These are phyloP conservation scores for Microcebus lehilahytsara DNA, from an alignment of 2,113 vertebrate genomes.

Conservation along the genomic window DNA sequence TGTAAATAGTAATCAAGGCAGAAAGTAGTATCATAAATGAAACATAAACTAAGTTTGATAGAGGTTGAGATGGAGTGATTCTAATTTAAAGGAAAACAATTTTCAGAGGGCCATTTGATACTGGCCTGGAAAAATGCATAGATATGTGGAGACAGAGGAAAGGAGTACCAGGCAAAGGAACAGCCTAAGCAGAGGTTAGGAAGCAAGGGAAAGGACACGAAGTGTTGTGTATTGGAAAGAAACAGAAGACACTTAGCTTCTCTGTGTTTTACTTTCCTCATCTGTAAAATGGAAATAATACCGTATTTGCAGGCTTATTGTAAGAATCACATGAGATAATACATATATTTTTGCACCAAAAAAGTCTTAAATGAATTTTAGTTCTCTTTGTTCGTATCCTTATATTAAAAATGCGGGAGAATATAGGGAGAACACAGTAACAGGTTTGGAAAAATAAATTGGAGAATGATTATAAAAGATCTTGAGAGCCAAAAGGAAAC, in stretches of 20 bases:
- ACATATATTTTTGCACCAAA: neutral
- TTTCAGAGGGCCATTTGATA: neutral
- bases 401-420: neutral
- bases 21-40: neutral
- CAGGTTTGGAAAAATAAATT: neutral
- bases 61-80: neutral
- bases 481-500: neutral
- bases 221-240: neutral
- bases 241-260: neutral
- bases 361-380: neutral
- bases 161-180: neutral
- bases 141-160: too few relatives aligned
- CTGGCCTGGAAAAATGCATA: neutral
- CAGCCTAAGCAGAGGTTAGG: neutral
- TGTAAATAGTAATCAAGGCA: neutral
- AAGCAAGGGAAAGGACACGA: neutral
- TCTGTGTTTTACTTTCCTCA: neutral
- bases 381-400: slow-evolving; percentile 20
- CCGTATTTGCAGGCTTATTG: neutral
- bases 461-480: neutral
- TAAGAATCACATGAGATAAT: neutral
- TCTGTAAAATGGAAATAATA: neutral
- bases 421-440: neutral
- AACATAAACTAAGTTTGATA: neutral
- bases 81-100: neutral